Evolutionary conservation across 2,113 vertebrate species (phyloP).

Genomic region (Tupaia tana): DNA sequence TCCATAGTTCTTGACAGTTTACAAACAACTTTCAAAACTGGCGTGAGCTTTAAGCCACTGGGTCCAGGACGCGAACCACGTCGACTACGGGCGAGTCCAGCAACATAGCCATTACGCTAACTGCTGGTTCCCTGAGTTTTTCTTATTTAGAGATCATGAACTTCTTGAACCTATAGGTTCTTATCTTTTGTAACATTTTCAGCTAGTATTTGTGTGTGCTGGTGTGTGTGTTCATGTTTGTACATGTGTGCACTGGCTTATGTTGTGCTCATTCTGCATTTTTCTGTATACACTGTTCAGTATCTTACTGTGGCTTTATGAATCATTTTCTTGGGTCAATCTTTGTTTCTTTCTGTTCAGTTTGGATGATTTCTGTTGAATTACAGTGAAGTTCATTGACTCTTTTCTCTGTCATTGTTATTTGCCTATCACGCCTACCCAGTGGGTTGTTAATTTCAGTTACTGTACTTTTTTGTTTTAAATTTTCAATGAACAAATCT

Average conservation of each 20-base stretch:
- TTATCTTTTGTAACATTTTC: background rate
- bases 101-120: no score
- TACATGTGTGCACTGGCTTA: fast-evolving
- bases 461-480: background rate
- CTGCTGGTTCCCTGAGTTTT: no score
- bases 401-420: background rate
- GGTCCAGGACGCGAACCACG: no score
- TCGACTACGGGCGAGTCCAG: no score
- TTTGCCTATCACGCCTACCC: background rate
- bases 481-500: background rate
- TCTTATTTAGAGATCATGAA: background rate
- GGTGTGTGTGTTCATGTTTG: no score
- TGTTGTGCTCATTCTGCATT: background rate
- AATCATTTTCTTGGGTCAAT: background rate
- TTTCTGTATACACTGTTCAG: background rate
- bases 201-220: background rate
- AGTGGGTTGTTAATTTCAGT: background rate
- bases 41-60: no score
- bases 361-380: background rate
- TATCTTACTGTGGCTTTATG: background rate
- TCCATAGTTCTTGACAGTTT: no score
- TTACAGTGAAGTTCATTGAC: background rate
- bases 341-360: background rate
- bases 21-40: no score
- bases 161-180: background rate